Base-by-base conservation (phyloP, 2,888 invertebrate species). In the Cheilosia urbana region DNA sequence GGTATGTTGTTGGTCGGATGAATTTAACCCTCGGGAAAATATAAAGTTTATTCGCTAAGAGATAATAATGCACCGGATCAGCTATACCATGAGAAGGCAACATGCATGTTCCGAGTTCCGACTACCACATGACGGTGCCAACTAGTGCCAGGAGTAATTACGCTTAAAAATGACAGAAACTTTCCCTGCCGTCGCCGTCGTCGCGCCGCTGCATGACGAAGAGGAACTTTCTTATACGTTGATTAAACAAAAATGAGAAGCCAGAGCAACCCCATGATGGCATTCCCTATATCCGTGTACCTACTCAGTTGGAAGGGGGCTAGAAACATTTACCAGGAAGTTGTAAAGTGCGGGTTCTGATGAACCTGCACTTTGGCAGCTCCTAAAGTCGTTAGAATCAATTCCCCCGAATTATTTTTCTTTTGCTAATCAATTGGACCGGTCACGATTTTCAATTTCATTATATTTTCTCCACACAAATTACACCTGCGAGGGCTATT, bases 141-240 rank as follows among this genome's bases (percentile, higher is more conserved):
- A 81, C 81, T 81, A 85, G 85, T 85, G 85, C 85, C 85, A 85
- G 85, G 85, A 81, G 81, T 85, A 85, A 85, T 85, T 85, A 85
- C 72, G 81, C 85, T 85, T 85, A 81, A 85, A 85, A 85, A 85
- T 85, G 81, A 76, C 85, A 85, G 85, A 85, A 85, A 85, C 85
- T 85, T 85, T 76, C 66, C 71, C 81, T 76, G 55, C 66, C 71
- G 60, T 66, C 71, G 62, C 72, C 76, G 62, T 68, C 65, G 42
- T 7, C 47, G 37, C 71, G 65, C 62, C 76, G 66, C 72, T 76
- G 13, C 76, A 76, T 81, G 85, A 80, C 72, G 53, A 62, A 76
- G 42, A 57, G 27, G 55, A 84, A 84, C 58, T 81, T 81, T 51
- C 68, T 66, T 72, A 13, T 37, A 45, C 81, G 72, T 81, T 85